These are phyloP conservation scores for Ceratothoa steindachneri DNA, from an alignment of 2,888 invertebrate species.

Conservation along the genomic window DNA sequence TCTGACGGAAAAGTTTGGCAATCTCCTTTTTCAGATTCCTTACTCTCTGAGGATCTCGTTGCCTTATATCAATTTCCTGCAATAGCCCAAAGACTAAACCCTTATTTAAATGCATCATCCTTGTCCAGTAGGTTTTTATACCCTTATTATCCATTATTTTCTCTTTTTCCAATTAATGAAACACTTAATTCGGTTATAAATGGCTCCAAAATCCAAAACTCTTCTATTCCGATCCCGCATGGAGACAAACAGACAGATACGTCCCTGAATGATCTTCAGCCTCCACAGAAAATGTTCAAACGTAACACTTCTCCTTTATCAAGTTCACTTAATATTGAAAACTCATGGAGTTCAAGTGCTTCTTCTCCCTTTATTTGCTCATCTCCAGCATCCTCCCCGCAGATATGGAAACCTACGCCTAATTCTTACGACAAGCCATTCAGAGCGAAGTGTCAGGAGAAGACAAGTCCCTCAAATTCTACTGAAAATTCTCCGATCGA, in stretches of 20 bases:
- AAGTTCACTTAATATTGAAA: neutral
- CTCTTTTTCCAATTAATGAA: neutral
- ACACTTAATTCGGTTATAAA: neutral
- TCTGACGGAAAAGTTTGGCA: neutral
- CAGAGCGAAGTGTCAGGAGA: neutral
- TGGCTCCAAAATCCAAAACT: neutral
- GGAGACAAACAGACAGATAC: neutral
- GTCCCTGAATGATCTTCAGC: neutral
- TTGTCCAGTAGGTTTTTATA: neutral
- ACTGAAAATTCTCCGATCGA: neutral
- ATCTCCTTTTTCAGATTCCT: neutral
- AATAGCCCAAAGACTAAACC: neutral
- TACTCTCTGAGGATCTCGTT: neutral
- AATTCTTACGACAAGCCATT: neutral
- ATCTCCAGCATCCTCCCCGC: neutral
- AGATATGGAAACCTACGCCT: neutral
- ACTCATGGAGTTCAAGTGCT: neutral
- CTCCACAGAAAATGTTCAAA: neutral
- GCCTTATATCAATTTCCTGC: neutral
- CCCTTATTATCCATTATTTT: constrained; percentile 5
- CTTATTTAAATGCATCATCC: neutral
- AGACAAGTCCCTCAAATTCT: neutral
- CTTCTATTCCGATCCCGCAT: no score
- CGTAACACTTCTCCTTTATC: neutral
- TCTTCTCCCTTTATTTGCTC: neutral